These are phyloP conservation scores for Pangasianodon hypophthalmus DNA, from an alignment of 2,113 vertebrate genomes.

Conservation along the genomic window DNA sequence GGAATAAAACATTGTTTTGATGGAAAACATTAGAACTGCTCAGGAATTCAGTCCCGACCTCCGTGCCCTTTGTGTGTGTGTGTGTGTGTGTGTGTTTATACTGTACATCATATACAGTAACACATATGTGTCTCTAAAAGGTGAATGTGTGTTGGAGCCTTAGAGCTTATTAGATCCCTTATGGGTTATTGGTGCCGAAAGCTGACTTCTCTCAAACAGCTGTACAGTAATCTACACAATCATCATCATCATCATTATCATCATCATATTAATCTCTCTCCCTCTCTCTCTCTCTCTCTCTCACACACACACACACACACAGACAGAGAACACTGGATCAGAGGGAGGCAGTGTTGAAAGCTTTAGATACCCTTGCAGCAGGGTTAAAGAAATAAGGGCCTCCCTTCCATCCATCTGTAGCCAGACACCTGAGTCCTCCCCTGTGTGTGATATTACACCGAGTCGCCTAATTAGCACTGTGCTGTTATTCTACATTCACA, in stretches of 20 bases:
- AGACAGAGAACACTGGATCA: constrained; percentile 7
- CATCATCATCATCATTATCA: background rate
- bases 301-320: constrained; percentile 16
- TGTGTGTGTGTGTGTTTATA: constrained; percentile 1
- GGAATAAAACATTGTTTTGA: constrained; percentile 15
- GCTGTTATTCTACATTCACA: constrained; percentile 31
- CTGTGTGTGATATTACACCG: constrained; percentile 29
- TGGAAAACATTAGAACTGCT: constrained; percentile 16
- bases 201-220: background rate
- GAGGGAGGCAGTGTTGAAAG: constrained; percentile 41
- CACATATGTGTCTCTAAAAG: background rate
- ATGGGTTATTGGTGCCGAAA: constrained; percentile 33
- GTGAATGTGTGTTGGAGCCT: background rate
- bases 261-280: background rate
- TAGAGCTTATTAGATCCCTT: background rate
- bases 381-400: constrained; percentile 50
- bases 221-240: background rate
- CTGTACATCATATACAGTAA: background rate
- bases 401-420: constrained; percentile 39
- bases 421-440: constrained; percentile 43
- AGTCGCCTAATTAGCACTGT: constrained; percentile 29
- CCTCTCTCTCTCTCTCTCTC: background rate
- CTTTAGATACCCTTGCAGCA: constrained; percentile 27
- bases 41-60: background rate
- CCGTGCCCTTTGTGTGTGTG: constrained; percentile 1